Conservation (phyloP, 2,888 invertebrate genomes). For the Pachymerium ferrugineum region DNA sequence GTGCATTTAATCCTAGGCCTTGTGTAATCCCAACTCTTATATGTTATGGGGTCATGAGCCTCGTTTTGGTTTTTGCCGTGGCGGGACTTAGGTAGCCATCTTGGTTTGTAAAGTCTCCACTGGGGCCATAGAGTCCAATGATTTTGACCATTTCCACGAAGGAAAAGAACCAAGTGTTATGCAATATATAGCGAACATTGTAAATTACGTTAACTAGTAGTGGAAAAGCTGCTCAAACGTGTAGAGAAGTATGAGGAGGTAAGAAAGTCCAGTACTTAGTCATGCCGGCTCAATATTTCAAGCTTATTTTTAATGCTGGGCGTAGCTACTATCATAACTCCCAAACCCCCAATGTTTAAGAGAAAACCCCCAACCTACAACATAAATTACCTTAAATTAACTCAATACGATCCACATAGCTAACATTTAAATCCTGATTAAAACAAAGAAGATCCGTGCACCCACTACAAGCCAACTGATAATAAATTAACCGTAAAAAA, state of each 20-base stretch:
- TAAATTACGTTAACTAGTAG: background rate
- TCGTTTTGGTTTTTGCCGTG: constrained; percentile 26
- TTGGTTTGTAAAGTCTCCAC: constrained; percentile 10
- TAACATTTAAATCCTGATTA: too few relatives aligned
- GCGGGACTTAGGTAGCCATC: constrained; percentile 29
- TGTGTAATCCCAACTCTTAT: too few relatives aligned
- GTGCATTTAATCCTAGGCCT: too few relatives aligned
- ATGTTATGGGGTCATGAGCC: background rate
- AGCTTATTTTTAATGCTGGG: background rate
- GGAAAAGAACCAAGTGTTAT: background rate
- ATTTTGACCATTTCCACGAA: constrained; percentile 1
- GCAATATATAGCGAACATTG: background rate
- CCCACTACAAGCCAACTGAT: too few relatives aligned
- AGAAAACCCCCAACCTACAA: too few relatives aligned
- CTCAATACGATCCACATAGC: too few relatives aligned
- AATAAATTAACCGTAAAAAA: too few relatives aligned
- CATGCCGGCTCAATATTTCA: background rate
- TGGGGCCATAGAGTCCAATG: constrained; percentile 1
- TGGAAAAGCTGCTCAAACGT: background rate
- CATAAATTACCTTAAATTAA: too few relatives aligned
- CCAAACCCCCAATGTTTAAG: background rate
- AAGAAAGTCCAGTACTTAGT: background rate
- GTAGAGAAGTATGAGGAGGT: background rate
- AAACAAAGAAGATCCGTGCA: too few relatives aligned
- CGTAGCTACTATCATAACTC: background rate